phyloP scores from a whole-genome alignment of 2,797 vertebrate species.

The Sebastolobus altivelis region DNA sequence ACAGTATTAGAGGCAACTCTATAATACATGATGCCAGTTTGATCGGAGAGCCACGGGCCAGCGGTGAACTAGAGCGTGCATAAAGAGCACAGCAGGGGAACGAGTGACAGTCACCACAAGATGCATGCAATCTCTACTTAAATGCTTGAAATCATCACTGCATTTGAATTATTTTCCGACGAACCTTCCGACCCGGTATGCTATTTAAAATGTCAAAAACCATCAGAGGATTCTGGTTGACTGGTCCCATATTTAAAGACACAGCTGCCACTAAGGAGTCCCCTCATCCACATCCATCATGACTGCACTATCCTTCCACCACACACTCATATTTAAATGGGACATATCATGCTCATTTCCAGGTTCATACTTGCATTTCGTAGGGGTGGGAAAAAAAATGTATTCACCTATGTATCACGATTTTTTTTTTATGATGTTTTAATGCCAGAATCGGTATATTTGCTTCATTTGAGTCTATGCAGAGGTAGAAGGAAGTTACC shows the following conservation, averaged over 20 bases:
- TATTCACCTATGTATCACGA: too few species aligned
- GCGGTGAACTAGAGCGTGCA: conserved; percentile 72
- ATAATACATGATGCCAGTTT: conserved; percentile 47
- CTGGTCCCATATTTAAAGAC: not conserved
- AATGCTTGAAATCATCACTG: conserved; percentile 15
- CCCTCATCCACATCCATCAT: not conserved
- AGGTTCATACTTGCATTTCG: too few species aligned
- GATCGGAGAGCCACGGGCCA: conserved; percentile 55
- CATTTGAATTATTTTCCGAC: not conserved
- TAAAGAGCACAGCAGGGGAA: conserved; percentile 54
- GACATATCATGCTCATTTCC: not conserved
- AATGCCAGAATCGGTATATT: too few species aligned
- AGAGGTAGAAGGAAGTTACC: too few species aligned
- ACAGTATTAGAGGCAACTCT: conserved; percentile 32
- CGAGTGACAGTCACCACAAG: conserved; percentile 40
- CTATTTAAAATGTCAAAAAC: not conserved
- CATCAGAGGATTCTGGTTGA: not conserved
- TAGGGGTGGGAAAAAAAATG: too few species aligned
- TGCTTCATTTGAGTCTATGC: too few species aligned
- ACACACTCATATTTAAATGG: not conserved
- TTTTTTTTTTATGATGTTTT: too few species aligned
- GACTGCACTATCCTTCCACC: not conserved
- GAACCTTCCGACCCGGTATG: not conserved
- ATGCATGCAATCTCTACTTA: conserved; percentile 16
- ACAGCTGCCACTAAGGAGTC: not conserved